A percentile compares a stretch with the other conserved stretches of the same genome.
Conservation (phyloP, 1,140 invertebrate genomes). For the Brachionus koreanus region DNA sequence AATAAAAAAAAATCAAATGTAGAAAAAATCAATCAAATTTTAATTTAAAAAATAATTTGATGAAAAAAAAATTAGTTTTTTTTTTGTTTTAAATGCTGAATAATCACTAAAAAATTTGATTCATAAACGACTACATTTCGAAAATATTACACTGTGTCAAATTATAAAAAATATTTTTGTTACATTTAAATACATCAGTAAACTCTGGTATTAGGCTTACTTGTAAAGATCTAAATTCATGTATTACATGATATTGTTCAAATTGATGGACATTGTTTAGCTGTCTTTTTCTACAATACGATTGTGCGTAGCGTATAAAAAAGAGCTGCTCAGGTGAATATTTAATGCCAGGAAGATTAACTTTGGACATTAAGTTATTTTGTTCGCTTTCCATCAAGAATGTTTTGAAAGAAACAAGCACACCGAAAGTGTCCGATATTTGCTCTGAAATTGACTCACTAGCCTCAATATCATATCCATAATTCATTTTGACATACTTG, state of each 20-base stretch:
- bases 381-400: background rate
- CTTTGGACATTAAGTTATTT: background rate
- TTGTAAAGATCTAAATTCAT: conserved; percentile 22
- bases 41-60: background rate
- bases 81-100: background rate
- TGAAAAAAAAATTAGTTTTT: background rate
- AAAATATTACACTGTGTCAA: conserved; percentile 39
- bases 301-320: conserved; percentile 42
- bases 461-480: conserved; percentile 4
- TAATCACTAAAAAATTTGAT: background rate
- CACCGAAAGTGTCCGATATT: conserved; percentile 23
- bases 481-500: background rate
- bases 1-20: background rate
- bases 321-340: conserved; percentile 19
- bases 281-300: conserved; percentile 22
- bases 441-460: conserved; percentile 11
- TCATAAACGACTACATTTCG: background rate
- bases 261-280: background rate
- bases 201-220: conserved; percentile 33
- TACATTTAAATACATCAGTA: conserved; percentile 33
- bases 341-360: background rate
- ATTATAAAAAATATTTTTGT: conserved; percentile 16
- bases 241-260: conserved; percentile 16
- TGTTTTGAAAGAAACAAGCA: background rate
- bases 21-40: background rate